phyloP scores from a whole-genome alignment of 1,140 invertebrate genomes.

The Philotrypesis tridentata region DNA sequence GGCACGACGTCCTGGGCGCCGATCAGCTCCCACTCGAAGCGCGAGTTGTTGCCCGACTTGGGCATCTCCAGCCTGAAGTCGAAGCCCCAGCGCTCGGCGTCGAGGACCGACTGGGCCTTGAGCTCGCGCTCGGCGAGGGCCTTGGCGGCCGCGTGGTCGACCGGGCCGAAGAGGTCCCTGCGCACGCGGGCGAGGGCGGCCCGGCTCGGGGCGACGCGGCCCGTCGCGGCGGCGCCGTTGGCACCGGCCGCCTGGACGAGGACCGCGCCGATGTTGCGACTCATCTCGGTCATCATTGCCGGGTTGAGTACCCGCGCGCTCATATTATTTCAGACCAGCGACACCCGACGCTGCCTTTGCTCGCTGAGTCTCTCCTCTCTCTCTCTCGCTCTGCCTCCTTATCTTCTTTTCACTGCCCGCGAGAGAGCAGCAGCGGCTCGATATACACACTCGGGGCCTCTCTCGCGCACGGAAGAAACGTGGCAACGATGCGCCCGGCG shows the following conservation, averaged over 20 bases:
- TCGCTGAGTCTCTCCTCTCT: too few species aligned
- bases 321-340: conserved; percentile 64
- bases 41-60: conserved; percentile 60
- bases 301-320: conserved; percentile 74
- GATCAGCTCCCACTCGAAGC: conserved; percentile 68
- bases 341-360: conserved; percentile 3
- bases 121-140: conserved; percentile 71
- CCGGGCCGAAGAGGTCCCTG: conserved; percentile 74
- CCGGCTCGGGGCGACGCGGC: conserved; percentile 62
- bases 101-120: conserved; percentile 66
- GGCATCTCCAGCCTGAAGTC: conserved; percentile 71
- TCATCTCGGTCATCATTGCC: conserved; percentile 72
- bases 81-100: conserved; percentile 73
- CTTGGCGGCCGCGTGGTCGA: conserved; percentile 72
- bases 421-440: background rate
- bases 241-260: background rate
- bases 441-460: too few species aligned
- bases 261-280: conserved; percentile 59
- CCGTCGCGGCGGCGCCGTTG: background rate
- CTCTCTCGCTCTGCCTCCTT: background rate
- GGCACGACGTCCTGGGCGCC: conserved; percentile 65
- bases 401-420: background rate
- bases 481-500: background rate
- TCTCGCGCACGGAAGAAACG: background rate
- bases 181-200: conserved; percentile 69